Evolutionary conservation across 2,113 vertebrate genomes (phyloP).

Genomic region (Trogon melanurus): DNA sequence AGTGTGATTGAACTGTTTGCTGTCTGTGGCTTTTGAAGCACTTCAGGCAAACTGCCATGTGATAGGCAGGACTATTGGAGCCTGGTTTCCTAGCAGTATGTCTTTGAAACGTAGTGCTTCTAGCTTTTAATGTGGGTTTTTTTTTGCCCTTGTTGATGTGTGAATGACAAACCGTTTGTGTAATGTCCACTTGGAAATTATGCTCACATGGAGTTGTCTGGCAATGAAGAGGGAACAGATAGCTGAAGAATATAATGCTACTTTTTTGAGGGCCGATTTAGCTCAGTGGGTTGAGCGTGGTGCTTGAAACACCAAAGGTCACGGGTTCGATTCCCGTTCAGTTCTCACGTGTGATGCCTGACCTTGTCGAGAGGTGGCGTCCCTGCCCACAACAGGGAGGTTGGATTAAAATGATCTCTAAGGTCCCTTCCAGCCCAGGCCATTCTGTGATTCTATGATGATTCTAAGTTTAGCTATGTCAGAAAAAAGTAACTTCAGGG

Average conservation of each 20-base stretch:
- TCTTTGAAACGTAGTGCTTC: neutral
- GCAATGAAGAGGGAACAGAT: neutral
- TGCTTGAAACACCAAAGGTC: no score
- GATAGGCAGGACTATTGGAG: neutral
- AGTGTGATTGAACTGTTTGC: neutral
- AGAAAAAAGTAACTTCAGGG: neutral
- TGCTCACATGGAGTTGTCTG: neutral
- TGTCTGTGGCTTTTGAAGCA: neutral
- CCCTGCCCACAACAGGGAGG: no score
- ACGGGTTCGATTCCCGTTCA: no score
- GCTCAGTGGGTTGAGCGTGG: no score
- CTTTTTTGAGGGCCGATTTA: no score
- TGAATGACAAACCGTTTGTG: neutral
- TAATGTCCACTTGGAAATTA: neutral
- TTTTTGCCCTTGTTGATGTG: neutral
- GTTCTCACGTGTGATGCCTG: no score
- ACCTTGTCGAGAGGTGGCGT: no score
- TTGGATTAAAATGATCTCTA: no score
- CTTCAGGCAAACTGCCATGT: neutral
- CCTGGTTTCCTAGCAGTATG: neutral
- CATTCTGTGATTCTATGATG: no score
- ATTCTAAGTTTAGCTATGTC: neutral
- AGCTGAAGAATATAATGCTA: neutral
- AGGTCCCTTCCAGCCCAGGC: no score
- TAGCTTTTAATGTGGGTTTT: neutral